These are phyloP conservation scores for Hestina assimilis DNA, from an alignment of 1,140 invertebrate species.

Conservation along the genomic window DNA sequence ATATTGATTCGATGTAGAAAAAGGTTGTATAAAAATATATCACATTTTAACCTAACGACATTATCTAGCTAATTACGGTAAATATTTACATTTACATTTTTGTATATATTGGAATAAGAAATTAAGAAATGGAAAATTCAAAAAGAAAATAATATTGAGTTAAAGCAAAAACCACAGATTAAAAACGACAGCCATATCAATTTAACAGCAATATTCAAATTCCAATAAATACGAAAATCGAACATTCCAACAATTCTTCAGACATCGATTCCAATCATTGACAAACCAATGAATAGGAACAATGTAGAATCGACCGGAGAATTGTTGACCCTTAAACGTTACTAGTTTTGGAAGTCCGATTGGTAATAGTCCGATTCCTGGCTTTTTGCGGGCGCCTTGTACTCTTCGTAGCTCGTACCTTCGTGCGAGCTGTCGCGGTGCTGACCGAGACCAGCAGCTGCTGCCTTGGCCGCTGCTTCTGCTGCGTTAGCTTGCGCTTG, in stretches of 20 bases:
- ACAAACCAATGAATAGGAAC: not conserved
- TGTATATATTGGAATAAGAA: slow-evolving; percentile 27
- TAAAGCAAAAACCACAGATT: not conserved
- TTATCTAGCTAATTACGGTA: slow-evolving; percentile 25
- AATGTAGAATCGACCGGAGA: not conserved
- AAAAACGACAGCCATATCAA: not conserved
- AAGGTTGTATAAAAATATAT: slow-evolving; percentile 35
- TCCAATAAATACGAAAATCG: slow-evolving; percentile 34
- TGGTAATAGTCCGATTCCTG: slow-evolving; percentile 59
- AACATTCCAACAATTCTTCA: not conserved
- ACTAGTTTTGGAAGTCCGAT: slow-evolving; percentile 68
- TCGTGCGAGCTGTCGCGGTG: slow-evolving; percentile 58
- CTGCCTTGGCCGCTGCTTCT: slow-evolving; percentile 65
- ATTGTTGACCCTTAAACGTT: slow-evolving; percentile 26
- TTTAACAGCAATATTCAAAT: slow-evolving; percentile 29
- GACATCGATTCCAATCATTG: not conserved
- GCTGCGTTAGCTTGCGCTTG: slow-evolving; percentile 66
- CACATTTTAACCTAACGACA: slow-evolving; percentile 24
- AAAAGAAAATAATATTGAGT: not conserved
- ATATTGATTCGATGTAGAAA: slow-evolving; percentile 34
- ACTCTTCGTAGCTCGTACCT: slow-evolving; percentile 67
- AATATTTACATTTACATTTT: slow-evolving; percentile 33
- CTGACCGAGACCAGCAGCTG: slow-evolving; percentile 55
- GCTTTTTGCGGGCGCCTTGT: slow-evolving; percentile 40
- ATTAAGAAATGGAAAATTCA: not conserved